Evolutionary conservation across 1,140 invertebrate species (phyloP), one percentile per base, ranked within the genome.

Genomic region (Tetragonula clypearis): DNA sequence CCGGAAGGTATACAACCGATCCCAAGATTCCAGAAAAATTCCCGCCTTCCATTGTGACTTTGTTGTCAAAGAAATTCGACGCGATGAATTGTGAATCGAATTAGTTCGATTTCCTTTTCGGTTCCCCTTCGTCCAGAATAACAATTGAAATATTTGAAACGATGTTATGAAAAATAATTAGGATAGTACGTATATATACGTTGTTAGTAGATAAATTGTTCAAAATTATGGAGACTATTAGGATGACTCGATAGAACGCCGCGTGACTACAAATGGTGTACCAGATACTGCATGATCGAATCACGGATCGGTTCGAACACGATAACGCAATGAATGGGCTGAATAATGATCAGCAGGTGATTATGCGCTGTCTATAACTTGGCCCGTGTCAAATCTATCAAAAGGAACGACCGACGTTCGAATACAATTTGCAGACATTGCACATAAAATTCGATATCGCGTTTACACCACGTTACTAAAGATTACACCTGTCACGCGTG

Each of bases 281-380:
- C 82, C 92, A 92, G 93, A 93, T 94, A 93, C 88, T 86, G 91
- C 91, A 89, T 92, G 93, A 94, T 94, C 93, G 93, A 94, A 95
- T 94, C 93, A 92, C 91, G 92, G 89, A 91, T 91, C 92, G 90
- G 90, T 91, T 90, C 89, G 92, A 91, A 92, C 92, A 92, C 91
- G 93, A 94, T 94, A 95, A 95, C 93, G 91, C 93, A 93, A 94
- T 92, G 93, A 94, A 94, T 93, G 90, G 91, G 88, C 92, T 93
- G 93, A 94, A 94, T 94, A 93, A 94, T 94, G 93, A 94, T 94
- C 91, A 91, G 88, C 87, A 84, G 89, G 88, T 92, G 92, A 94
- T 94, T 94, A 93, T 92, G 92, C 90, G 91, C 91, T 94, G 92
- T 93, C 93, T 93, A 93, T 94, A 93, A 94, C 93, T 92, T 91